Evolutionary conservation across 2,888 invertebrate species (phyloP).

Genomic region (Xanthorhoe spadicearia): DNA sequence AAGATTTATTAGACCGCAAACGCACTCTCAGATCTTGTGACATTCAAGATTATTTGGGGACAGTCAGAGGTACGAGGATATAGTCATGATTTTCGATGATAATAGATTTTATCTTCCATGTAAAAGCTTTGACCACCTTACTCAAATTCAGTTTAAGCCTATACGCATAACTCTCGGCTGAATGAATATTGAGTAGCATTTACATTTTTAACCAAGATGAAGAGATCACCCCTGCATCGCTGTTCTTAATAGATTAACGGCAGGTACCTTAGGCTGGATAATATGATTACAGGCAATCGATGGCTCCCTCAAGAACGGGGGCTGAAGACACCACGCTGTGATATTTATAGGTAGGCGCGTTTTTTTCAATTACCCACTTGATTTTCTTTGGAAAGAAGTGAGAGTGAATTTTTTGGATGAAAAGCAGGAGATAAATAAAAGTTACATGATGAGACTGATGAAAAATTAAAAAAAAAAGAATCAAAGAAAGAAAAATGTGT

Average conservation of each 20-base stretch:
- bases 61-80: too few relatives aligned
- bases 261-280: slow-evolving; percentile 69
- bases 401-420: not conserved
- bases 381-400: slow-evolving; percentile 26
- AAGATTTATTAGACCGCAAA: too few relatives aligned
- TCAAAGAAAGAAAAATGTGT: too few relatives aligned
- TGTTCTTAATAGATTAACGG: slow-evolving; percentile 69
- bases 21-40: too few relatives aligned
- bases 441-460: too few relatives aligned
- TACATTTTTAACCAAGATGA: slow-evolving; percentile 53
- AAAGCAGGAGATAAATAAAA: not conserved
- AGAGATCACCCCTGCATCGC: slow-evolving; percentile 53
- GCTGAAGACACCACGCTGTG: slow-evolving; percentile 64
- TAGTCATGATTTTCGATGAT: too few relatives aligned
- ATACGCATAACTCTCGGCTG: not conserved
- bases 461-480: too few relatives aligned
- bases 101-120: too few relatives aligned
- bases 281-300: slow-evolving; percentile 79
- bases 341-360: slow-evolving; percentile 61
- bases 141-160: not conserved
- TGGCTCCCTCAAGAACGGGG: slow-evolving; percentile 64
- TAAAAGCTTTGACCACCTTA: not conserved
- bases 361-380: slow-evolving; percentile 45
- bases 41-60: too few relatives aligned
- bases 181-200: slow-evolving; percentile 31